These are phyloP conservation scores for Hypotaenidia okinawae DNA, from an alignment of 2,797 vertebrate genomes.

Conservation along the genomic window DNA sequence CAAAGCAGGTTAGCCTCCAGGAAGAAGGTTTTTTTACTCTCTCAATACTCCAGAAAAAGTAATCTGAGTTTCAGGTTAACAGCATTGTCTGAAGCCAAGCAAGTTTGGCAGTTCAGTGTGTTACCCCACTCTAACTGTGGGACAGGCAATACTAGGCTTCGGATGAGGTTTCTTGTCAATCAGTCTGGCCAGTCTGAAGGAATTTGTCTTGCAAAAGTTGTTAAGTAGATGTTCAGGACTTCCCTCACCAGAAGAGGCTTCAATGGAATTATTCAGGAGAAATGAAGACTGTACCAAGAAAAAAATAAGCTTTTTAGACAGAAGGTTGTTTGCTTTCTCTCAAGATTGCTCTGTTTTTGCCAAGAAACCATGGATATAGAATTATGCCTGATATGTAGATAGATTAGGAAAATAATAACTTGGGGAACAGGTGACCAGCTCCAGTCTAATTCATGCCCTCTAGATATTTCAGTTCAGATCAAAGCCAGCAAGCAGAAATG, in stretches of 20 bases:
- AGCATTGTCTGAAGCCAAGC: neutral
- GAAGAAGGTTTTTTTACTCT: neutral
- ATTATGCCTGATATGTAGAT: neutral
- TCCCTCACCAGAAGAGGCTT: neutral
- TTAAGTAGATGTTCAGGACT: neutral
- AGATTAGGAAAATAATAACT: slow-evolving; percentile 11
- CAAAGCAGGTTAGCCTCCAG: neutral
- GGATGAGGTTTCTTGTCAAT: neutral
- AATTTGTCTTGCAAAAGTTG: neutral
- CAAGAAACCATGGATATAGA: neutral
- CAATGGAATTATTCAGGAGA: neutral
- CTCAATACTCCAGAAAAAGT: neutral
- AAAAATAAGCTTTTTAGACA: neutral
- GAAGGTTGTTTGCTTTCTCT: neutral
- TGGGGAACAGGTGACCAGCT: neutral
- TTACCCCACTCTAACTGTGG: neutral
- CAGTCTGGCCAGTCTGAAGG: neutral
- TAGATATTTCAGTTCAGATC: slow-evolving; percentile 37
- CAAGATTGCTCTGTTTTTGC: neutral
- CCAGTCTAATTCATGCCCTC: slow-evolving; percentile 4
- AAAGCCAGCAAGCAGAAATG: slow-evolving; percentile 15
- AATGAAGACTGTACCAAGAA: neutral
- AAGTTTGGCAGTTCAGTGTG: neutral
- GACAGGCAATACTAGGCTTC: neutral
- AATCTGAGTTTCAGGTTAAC: neutral